Evolutionary conservation across 2,113 vertebrate genomes (phyloP).

Genomic region (Seriola dumerili): DNA sequence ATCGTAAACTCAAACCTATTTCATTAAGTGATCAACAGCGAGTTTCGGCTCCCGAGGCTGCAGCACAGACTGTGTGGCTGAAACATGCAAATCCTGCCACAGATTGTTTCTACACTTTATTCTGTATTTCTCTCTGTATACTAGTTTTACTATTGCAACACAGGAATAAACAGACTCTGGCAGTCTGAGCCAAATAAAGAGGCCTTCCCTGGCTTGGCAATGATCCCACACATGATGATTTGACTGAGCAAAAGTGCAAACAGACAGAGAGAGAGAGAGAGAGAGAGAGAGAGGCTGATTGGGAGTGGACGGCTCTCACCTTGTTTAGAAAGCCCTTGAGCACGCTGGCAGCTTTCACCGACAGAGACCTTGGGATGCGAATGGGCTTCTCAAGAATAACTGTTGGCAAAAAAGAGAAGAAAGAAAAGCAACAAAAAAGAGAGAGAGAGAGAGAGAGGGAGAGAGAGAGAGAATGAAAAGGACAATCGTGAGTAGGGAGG

Average conservation of each 20-base stretch:
- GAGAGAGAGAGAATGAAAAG: slow-evolving; percentile 48
- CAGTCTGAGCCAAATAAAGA: background rate
- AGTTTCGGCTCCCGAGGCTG: no score
- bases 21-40: no score
- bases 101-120: no score
- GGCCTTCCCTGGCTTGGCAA: slow-evolving; percentile 9
- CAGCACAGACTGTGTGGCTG: no score
- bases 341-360: slow-evolving; percentile 98
- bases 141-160: background rate
- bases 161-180: background rate
- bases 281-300: background rate
- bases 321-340: slow-evolving; percentile 99
- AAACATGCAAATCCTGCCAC: no score
- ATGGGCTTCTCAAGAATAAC: slow-evolving; percentile 99
- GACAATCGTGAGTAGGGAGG: slow-evolving; percentile 68
- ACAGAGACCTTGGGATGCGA: slow-evolving; percentile 97
- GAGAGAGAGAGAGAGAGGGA: slow-evolving; percentile 23
- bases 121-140: no score
- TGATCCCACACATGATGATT: slow-evolving; percentile 20
- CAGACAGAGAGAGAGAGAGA: background rate
- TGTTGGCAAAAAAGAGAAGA: slow-evolving; percentile 72
- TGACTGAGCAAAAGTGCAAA: slow-evolving; percentile 6
- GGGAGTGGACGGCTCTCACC: slow-evolving; percentile 83
- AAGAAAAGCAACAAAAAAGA: slow-evolving; percentile 40
- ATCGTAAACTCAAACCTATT: no score